Evolutionary conservation across 2,797 vertebrate genomes (phyloP), one percentile per base, ranked within the genome.

Genomic region (Enteromius viviparus): DNA sequence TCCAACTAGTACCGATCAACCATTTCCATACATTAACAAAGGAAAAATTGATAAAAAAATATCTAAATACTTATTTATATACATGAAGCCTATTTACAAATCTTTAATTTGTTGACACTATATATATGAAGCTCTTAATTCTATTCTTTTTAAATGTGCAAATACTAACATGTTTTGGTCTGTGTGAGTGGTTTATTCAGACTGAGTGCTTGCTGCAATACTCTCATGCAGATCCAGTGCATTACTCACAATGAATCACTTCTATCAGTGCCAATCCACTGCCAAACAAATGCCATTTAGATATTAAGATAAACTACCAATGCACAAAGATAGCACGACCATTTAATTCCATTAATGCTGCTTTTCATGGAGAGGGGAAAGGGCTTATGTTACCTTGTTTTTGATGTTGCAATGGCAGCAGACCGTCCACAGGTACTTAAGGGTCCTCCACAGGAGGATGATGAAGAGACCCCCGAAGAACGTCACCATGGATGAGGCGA

Each of bases 391-490:
- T 95, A 98, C 97, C 98, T 99, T 98, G 85, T 69, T 92, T 95
- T 99, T 99, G 92, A 95, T 92, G 94, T 97, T 97, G 93, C 97
- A 98, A 91, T 99, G 97, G 93, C 98, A 99, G 96, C 98, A 99
- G 88, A 99, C 98, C 87, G 97, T 98, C 97, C 97, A 99, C 94
- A 99, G 94, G 93, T 98, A 99, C 94, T 98, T 98, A 92, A 98
- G 96, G 94, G 97, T 98, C 95, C 98, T 96, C 98, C 98, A 99
- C 71, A 99, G 93, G 91, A 99, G 94, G 94, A 99, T 99, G 95
- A 99, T 99, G 94, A 99, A 99, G 92, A 99, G 97, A 93, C 98
- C 98, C 93, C 98, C 97, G 91, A 99, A 99, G 92, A 99, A 99
- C 94, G 97, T 99, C 94, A 99, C 97, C 98, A 99, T 99, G 93